A percentile compares a stretch with the other conserved stretches of the same genome.
Conservation (phyloP, 2,113 vertebrate genomes). For the Orthonyx spaldingii region DNA sequence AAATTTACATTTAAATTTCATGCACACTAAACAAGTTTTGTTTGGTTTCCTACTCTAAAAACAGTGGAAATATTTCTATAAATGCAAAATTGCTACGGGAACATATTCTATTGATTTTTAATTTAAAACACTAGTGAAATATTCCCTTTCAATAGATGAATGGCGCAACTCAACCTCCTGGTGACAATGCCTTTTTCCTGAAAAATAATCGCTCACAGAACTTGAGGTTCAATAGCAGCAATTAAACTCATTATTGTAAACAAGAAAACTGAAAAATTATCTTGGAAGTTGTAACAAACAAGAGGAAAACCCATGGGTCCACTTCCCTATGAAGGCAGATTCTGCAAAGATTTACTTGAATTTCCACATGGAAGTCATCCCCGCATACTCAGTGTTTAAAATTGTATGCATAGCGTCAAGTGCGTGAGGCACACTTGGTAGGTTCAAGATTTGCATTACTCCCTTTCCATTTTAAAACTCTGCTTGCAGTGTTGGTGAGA, state of each 20-base stretch:
- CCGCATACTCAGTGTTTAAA: neutral
- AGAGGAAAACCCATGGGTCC: neutral
- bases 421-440: neutral
- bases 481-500: neutral
- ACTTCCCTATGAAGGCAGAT: neutral
- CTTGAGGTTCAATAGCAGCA: neutral
- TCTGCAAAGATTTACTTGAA: neutral
- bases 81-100: neutral
- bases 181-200: neutral
- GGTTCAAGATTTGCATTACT: slow-evolving; percentile 8
- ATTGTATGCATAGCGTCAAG: neutral
- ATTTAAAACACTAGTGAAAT: slow-evolving; percentile 30
- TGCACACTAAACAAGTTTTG: neutral
- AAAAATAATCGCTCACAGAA: neutral
- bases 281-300: neutral
- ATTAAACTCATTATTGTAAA: neutral
- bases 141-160: slow-evolving; percentile 15
- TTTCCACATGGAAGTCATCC: neutral
- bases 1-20: slow-evolving; percentile 12
- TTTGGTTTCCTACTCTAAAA: neutral
- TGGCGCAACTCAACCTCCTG: neutral
- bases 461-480: slow-evolving; percentile 26
- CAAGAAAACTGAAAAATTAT: neutral
- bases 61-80: slow-evolving; percentile 25
- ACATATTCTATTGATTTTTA: slow-evolving; percentile 16